Base-by-base conservation (phyloP, 2,797 vertebrate species). In the Myotis planiceps region DNA sequence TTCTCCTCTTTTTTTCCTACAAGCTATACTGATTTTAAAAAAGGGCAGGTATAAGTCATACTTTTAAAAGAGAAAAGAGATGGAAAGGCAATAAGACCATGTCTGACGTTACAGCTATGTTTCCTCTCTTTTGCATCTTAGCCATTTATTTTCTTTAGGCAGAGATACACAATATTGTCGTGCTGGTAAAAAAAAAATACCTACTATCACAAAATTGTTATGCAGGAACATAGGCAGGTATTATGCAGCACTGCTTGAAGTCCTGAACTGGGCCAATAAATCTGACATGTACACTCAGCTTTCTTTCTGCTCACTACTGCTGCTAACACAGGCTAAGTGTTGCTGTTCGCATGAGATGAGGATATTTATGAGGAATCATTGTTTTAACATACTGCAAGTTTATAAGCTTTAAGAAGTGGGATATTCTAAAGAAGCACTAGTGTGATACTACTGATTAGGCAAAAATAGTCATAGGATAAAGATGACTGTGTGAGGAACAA, bases 121-220 rank as follows among this genome's bases (percentile, higher is more conserved):
- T 87, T 95, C 34, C 1, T 89, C 10, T 76, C 37, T 79, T 94
- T 63, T 75, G 13, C 27, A n/a, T 91, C 53, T 81, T 88, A 85
- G 29, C 10, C 58, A 74, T 63, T 81, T 90, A 34, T 72, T 85
- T 85, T 6, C 76, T 27, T 49, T 47, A 80, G 12, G 18, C 3
- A 16, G 29, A 92, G 47, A 34, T 2, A 21, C 3, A 63, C 2
- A 55, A 69, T 47, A 42, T 29, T 45, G 12, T 32, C 32, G 27
- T 6, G 7, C 12, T 45, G 27, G 2, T 63, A 49, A 76, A 71
- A 92, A 86, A 45, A 74, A 79, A 32, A 14, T 16, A 9, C 6
- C 34, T 42, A 32, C 23, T 63, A 14, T 75, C 37, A 15, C 53
- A 63, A 90, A 34, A 76, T 78, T 34, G 2, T 55, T 32, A 18